A percentile compares a stretch with the other conserved stretches of the same genome.
Evolutionary conservation across 1,140 invertebrate genomes (phyloP).

Genomic region (Dendrolimus kikuchii): DNA sequence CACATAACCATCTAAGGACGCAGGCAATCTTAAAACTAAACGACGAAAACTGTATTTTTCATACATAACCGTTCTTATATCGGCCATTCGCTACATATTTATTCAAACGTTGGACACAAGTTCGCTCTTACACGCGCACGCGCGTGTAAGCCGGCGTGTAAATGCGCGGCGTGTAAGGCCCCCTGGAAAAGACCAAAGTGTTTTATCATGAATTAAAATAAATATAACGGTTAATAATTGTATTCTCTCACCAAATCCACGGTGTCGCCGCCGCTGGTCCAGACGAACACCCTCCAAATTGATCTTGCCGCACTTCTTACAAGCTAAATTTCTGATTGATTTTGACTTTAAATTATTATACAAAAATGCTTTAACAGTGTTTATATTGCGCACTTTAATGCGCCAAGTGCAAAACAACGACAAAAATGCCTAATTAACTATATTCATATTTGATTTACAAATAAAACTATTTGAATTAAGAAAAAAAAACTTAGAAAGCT

Average conservation of each 20-base stretch:
- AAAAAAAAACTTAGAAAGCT: no score
- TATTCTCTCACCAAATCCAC: constrained; percentile 40
- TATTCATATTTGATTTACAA: no score
- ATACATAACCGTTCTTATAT: constrained; percentile 8
- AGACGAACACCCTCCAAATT: constrained; percentile 21
- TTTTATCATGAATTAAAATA: constrained; percentile 37
- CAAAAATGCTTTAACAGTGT: no score
- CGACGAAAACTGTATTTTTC: constrained; percentile 15
- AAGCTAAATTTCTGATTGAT: constrained; percentile 9
- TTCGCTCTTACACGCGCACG: background rate
- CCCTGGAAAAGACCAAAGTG: constrained; percentile 63
- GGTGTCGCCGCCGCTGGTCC: constrained; percentile 12
- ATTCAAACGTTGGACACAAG: no score
- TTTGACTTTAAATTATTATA: no score
- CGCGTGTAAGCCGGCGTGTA: constrained; percentile 1
- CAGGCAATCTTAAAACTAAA: constrained; percentile 14
- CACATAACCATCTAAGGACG: constrained; percentile 15
- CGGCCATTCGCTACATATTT: background rate
- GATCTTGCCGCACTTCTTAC: constrained; percentile 17
- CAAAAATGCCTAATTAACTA: no score
- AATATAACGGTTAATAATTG: constrained; percentile 19
- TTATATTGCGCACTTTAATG: no score
- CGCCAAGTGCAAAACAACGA: no score
- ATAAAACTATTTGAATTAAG: no score
- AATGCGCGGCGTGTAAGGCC: constrained; percentile 1